phyloP scores from a whole-genome alignment of 2,113 vertebrate species.

The Fregetta grallaria region DNA sequence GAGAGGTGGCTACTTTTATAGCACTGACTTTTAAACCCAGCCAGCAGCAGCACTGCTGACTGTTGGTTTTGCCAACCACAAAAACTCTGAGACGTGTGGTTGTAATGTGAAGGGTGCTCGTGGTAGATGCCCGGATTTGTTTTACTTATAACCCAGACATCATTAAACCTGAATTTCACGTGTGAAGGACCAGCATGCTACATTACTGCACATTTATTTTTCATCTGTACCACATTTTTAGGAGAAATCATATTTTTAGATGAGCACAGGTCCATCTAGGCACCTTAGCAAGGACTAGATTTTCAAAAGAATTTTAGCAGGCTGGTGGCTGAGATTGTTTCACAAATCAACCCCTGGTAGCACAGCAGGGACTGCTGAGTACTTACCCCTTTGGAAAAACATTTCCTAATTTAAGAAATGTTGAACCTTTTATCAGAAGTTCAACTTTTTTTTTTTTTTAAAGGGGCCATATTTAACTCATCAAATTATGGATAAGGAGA shows the following conservation, averaged over 20 bases:
- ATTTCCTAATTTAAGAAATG: neutral
- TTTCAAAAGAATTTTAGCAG: neutral
- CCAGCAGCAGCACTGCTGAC: neutral
- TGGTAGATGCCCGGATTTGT: neutral
- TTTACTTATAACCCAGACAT: neutral
- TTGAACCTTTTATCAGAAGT: neutral
- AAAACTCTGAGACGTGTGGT: neutral
- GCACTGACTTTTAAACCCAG: neutral
- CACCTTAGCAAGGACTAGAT: neutral
- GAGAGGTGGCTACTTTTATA: neutral
- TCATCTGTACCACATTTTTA: neutral
- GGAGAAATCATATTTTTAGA: neutral
- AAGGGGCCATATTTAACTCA: neutral
- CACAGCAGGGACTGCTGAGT: neutral
- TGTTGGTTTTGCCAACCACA: neutral
- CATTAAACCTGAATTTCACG: neutral
- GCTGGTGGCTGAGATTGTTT: neutral
- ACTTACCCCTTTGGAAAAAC: neutral
- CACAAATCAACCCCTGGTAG: neutral
- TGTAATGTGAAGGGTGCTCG: neutral
- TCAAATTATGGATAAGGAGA: neutral
- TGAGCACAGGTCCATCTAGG: neutral
- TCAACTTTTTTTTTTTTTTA: neutral
- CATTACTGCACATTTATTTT: neutral
- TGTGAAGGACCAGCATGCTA: neutral